Percentiles rank a stretch among this genome's conserved stretches.
These are phyloP conservation scores for Rhinogobio ventralis DNA, from an alignment of 2,797 vertebrate genomes.

Conservation along the genomic window DNA sequence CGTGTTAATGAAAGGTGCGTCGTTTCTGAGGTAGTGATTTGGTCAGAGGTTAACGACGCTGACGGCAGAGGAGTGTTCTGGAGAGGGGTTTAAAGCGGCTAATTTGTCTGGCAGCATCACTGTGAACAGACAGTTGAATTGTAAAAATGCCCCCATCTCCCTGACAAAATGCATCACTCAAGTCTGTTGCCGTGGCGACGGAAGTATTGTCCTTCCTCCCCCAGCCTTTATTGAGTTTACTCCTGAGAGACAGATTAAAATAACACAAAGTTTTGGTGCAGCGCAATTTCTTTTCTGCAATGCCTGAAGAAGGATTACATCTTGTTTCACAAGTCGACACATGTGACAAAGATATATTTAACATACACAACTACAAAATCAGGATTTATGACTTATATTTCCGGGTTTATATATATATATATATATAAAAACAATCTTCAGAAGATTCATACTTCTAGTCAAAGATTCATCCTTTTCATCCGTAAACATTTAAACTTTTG, in stretches of 20 bases:
- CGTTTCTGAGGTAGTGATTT: neutral
- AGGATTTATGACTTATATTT: neutral
- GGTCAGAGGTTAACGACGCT: conserved; percentile 24
- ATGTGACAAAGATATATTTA: neutral
- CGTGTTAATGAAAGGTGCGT: neutral
- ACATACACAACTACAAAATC: conserved; percentile 4
- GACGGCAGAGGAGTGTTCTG: conserved; percentile 7
- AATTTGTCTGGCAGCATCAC: conserved; percentile 52
- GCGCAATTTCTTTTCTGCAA: conserved; percentile 32
- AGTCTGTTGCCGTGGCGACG: conserved; percentile 81
- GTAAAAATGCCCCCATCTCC: conserved; percentile 62
- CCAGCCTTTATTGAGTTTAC: conserved; percentile 76
- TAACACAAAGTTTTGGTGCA: conserved; percentile 50
- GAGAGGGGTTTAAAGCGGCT: conserved; percentile 37
- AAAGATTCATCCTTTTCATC: too few relatives aligned
- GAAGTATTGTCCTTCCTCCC: conserved; percentile 67
- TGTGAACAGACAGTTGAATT: conserved; percentile 60
- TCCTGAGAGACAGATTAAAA: conserved; percentile 67
- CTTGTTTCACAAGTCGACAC: neutral
- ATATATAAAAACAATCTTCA: neutral
- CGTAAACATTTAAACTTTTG: neutral
- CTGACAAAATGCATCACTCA: conserved; percentile 75
- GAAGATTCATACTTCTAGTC: neutral
- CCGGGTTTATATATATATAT: neutral
- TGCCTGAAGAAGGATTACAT: conserved; percentile 12